Evolutionary conservation across 2,113 vertebrate genomes (phyloP).

Genomic region (Dascyllus trimaculatus): DNA sequence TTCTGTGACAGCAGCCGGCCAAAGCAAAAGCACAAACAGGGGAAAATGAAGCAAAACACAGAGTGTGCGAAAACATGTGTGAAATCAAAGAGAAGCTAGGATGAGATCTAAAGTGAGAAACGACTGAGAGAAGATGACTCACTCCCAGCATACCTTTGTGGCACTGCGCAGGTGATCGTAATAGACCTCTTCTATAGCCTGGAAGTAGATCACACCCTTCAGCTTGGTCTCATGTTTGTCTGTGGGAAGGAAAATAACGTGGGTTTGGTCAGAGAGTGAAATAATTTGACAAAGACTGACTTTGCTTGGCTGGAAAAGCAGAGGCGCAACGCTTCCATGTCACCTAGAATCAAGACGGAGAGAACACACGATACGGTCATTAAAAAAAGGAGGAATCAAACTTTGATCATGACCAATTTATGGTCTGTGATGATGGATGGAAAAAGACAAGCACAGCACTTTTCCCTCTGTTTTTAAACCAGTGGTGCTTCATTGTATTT

Average conservation of each 20-base stretch:
- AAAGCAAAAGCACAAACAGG: slow-evolving; percentile 20
- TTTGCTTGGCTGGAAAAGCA: slow-evolving; percentile 3
- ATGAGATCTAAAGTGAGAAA: background rate
- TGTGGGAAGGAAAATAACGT: slow-evolving; percentile 66
- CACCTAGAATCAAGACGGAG: background rate
- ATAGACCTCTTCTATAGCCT: slow-evolving; percentile 98
- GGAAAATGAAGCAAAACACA: slow-evolving; percentile 22
- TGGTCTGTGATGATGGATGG: slow-evolving; percentile 69
- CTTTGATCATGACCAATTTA: slow-evolving; percentile 67
- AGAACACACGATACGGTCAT: background rate
- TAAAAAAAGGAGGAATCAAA: slow-evolving; percentile 25
- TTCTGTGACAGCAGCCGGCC: slow-evolving; percentile 69
- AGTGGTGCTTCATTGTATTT: slow-evolving; percentile 71
- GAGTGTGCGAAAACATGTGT: too few species aligned
- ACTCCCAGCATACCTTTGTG: slow-evolving; percentile 87
- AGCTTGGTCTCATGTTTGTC: slow-evolving; percentile 97
- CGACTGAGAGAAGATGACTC: background rate
- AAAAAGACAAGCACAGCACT: slow-evolving; percentile 78
- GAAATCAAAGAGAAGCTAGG: too few species aligned
- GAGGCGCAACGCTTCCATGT: background rate
- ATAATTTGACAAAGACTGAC: background rate
- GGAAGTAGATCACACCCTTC: slow-evolving; percentile 99
- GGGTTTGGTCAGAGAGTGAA: slow-evolving; percentile 32
- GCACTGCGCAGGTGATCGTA: slow-evolving; percentile 97
- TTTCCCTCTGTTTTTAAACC: slow-evolving; percentile 60